Percentiles rank a stretch among this genome's conserved stretches.
These are phyloP conservation scores for Hypsibius dujardini DNA, from an alignment of 1,140 invertebrate species.

Conservation along the genomic window DNA sequence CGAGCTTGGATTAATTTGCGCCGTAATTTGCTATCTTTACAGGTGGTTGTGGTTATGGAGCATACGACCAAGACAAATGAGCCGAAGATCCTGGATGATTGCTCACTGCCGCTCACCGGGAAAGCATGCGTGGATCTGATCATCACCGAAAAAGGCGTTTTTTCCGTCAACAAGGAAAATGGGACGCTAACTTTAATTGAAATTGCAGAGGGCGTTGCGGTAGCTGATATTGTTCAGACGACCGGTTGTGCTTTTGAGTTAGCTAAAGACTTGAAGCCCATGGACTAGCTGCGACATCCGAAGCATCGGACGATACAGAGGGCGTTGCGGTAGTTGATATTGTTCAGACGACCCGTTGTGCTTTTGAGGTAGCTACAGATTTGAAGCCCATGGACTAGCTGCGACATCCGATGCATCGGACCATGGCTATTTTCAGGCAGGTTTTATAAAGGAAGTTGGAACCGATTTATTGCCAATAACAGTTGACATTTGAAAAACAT, in stretches of 20 bases:
- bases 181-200: constrained; percentile 53
- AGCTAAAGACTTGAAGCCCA: constrained; percentile 29
- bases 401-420: too few species aligned
- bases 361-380: constrained; percentile 50
- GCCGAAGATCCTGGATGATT: constrained; percentile 76
- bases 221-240: constrained; percentile 59
- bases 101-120: constrained; percentile 83
- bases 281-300: neutral
- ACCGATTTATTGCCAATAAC: too few species aligned
- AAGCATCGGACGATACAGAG: constrained; percentile 34
- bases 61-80: constrained; percentile 75
- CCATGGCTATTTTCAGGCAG: too few species aligned
- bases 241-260: constrained; percentile 73
- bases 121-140: constrained; percentile 81
- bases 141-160: constrained; percentile 90
- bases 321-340: constrained; percentile 66
- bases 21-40: neutral
- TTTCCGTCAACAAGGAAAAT: constrained; percentile 62
- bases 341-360: constrained; percentile 57
- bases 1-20: neutral
- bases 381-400: constrained; percentile 20
- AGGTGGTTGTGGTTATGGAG: constrained; percentile 90
- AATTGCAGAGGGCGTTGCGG: constrained; percentile 53
- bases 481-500: too few species aligned
- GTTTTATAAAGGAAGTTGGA: too few species aligned